These are phyloP conservation scores for Globia sparganii DNA, from an alignment of 2,888 invertebrate genomes.

Conservation along the genomic window DNA sequence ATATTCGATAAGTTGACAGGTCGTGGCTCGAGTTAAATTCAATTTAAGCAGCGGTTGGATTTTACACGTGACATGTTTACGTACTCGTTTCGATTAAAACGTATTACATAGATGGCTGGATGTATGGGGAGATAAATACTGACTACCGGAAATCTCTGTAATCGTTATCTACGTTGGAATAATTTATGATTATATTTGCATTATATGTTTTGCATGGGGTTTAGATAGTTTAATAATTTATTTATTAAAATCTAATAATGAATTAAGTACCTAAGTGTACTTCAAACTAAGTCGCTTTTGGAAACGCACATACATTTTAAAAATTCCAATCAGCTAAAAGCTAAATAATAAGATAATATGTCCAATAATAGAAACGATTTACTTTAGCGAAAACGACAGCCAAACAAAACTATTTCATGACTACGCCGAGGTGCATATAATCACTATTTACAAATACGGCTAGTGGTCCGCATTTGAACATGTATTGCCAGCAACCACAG, in stretches of 20 bases:
- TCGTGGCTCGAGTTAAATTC: constrained; percentile 81
- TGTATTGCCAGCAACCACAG: constrained; percentile 74
- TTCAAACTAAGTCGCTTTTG: background rate
- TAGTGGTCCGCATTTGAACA: constrained; percentile 75
- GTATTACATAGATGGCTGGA: constrained; percentile 61
- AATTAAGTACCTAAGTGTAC: no score
- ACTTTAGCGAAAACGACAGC: constrained; percentile 7
- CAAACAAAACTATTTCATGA: constrained; percentile 55
- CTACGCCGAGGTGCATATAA: constrained; percentile 72
- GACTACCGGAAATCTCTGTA: constrained; percentile 56
- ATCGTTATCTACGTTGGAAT: constrained; percentile 45
- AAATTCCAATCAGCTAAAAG: no score
- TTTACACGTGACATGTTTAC: constrained; percentile 81
- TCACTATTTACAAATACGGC: constrained; percentile 82
- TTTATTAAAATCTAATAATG: background rate
- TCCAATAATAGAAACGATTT: constrained; percentile 9
- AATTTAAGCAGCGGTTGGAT: constrained; percentile 79
- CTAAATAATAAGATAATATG: background rate
- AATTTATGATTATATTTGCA: constrained; percentile 26
- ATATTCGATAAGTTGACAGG: constrained; percentile 87
- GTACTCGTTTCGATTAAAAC: constrained; percentile 73
- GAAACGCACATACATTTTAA: background rate
- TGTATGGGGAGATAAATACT: constrained; percentile 54
- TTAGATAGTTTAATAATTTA: constrained; percentile 5
- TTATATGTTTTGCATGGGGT: constrained; percentile 5